phyloP scores from a whole-genome alignment of 2,113 vertebrate species.

The Seriola quinqueradiata region DNA sequence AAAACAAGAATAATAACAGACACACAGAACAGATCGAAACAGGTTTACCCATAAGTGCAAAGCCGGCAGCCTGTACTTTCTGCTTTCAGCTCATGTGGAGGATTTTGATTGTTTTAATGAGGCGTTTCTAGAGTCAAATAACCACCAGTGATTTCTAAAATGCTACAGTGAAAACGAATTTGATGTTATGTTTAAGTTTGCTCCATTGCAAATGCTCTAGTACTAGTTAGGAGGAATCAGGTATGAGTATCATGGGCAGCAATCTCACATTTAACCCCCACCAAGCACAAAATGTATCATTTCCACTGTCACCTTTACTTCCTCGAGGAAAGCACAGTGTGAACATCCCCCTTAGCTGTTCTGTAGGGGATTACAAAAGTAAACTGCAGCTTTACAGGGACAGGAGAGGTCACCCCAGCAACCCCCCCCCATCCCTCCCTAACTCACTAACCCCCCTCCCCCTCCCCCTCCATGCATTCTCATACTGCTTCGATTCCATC shows the following conservation, averaged over 20 bases:
- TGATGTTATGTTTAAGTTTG: background rate
- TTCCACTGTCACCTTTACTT: conserved; percentile 41
- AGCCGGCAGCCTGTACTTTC: conserved; percentile 21
- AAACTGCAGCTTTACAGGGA: conserved; percentile 72
- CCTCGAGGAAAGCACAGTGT: conserved; percentile 31
- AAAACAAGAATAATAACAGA: conserved; percentile 72
- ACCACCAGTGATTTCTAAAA: background rate
- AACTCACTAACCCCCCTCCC: too few relatives aligned
- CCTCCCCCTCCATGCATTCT: background rate
- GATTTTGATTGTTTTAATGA: conserved; percentile 16
- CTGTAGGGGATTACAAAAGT: conserved; percentile 70
- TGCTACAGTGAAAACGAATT: background rate
- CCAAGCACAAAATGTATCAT: conserved; percentile 22
- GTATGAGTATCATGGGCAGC: conserved; percentile 12
- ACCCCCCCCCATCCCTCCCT: background rate
- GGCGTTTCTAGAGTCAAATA: background rate
- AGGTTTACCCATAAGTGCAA: conserved; percentile 65
- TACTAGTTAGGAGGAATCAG: conserved; percentile 12
- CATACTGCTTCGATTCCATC: conserved; percentile 28
- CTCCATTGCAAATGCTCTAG: background rate
- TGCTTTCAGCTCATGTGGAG: conserved; percentile 4
- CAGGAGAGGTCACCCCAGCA: conserved; percentile 64
- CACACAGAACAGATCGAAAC: conserved; percentile 60
- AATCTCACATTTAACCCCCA: conserved; percentile 53
- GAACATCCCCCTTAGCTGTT: conserved; percentile 54